Evolutionary conservation across 2,113 vertebrate species (phyloP).

Genomic region (Catharus fuscescens): DNA sequence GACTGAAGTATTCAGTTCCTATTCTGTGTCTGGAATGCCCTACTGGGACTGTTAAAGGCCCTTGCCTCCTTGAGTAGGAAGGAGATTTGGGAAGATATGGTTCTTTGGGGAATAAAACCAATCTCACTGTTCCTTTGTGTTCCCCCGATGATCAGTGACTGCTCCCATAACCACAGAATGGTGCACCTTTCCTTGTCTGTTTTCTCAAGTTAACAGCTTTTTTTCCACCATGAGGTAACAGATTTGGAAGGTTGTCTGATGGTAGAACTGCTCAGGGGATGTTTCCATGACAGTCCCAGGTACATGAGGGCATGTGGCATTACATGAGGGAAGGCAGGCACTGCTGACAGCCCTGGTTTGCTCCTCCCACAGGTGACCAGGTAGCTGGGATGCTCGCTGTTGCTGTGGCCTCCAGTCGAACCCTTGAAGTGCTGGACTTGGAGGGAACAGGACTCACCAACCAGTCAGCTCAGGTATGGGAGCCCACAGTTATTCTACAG

Average conservation of each 20-base stretch:
- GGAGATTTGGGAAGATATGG: not conserved
- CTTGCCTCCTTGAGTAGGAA: not conserved
- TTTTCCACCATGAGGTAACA: not conserved
- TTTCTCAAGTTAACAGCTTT: not conserved
- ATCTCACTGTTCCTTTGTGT: not conserved
- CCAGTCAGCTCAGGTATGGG: constrained; percentile 91
- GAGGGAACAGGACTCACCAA: constrained; percentile 95
- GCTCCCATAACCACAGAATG: not conserved
- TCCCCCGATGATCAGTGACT: not conserved
- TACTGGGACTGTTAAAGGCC: not conserved
- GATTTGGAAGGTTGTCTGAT: not conserved
- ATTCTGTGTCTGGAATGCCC: not conserved
- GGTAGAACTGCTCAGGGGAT: not conserved
- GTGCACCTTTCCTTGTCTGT: not conserved
- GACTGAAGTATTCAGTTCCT: not conserved
- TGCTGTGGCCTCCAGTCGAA: constrained; percentile 93
- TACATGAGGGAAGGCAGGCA: not conserved
- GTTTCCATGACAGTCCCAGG: not conserved
- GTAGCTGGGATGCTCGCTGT: constrained; percentile 95
- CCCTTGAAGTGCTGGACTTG: constrained; percentile 92
- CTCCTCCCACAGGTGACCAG: constrained; percentile 85
- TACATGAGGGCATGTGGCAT: not conserved
- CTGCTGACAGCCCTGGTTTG: not conserved
- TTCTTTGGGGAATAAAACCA: not conserved
- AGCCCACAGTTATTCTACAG: not conserved